Base-by-base conservation (phyloP, 2,113 vertebrate species). In the Poeciliopsis retropinna region DNA sequence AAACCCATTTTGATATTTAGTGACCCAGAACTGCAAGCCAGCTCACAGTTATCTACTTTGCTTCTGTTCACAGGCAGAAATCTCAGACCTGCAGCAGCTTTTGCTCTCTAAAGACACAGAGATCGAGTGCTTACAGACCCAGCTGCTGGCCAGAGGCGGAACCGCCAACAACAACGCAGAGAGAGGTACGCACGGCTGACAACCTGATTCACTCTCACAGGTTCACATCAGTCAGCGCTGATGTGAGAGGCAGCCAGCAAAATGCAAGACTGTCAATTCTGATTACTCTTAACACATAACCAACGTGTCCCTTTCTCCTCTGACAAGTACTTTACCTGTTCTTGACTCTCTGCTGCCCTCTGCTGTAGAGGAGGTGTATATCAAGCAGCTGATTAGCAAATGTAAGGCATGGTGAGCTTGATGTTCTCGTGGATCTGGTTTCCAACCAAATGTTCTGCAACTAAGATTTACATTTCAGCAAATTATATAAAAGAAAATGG, bases 81-180 rank as follows among this genome's bases (percentile, higher is more conserved):
- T 98, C 70, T 95, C 94, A 14, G 96, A 98, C 82, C 95, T 99
- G 34, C 96, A 98, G 86, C 96, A 97, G 86, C 90, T 97, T 1
- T 83, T 98, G 75, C 94, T 95, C 74, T 92, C 96, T 76, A 99
- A 97, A 92, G 97, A 99, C 67, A 93, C 96, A 11, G 98, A 98
- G 92, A 98, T 99, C 12, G 95, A 97, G 78, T 94, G 96, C 13
- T 90, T 99, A 68, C 97, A 97, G 73, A 95, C 94, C 70, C 97
- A 98, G 78, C 95, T 98, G 4, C 91, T 95, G 70, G 84, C 90
- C 74, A 94, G 94, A 87, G 95, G 94, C 25, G 83, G 94, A 34
- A 81, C 93, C 0, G 92, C 92, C 71, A 90, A 84, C 27, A 95
- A 97, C 91, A 92, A 88, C 41, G 79, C 94, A 66, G 96, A 98